A percentile compares a stretch with the other conserved stretches of the same genome.
These are phyloP conservation scores for Neodiprion pinetum DNA, from an alignment of 1,140 invertebrate genomes.

Conservation along the genomic window DNA sequence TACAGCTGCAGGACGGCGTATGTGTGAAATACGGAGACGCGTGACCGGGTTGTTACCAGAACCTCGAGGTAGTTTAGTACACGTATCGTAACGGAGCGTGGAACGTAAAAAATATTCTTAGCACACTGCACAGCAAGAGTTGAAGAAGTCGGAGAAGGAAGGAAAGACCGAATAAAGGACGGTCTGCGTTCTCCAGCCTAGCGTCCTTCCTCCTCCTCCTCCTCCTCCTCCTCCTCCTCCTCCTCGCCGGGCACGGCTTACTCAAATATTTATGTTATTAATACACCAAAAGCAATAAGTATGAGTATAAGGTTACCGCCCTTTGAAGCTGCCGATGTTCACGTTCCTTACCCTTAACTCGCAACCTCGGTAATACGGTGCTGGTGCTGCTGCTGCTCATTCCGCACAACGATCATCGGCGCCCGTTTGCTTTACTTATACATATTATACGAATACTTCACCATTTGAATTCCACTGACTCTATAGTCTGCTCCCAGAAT, in stretches of 20 bases:
- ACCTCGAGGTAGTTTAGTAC: too few species aligned
- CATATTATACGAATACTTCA: too few species aligned
- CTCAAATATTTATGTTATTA: conserved; percentile 8
- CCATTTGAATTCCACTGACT: too few species aligned
- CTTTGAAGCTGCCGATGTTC: conserved; percentile 1
- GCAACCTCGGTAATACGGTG: too few species aligned
- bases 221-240: too few species aligned
- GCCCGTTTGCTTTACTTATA: neutral
- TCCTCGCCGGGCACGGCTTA: neutral
- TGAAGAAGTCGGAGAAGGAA: neutral
- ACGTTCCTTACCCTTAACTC: neutral
- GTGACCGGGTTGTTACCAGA: too few species aligned
- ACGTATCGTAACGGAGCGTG: neutral
- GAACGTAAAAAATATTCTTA: neutral
- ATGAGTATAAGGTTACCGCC: neutral
- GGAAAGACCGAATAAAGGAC: neutral
- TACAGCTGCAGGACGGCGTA: too few species aligned
- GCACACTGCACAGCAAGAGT: neutral
- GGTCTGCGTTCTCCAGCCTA: neutral
- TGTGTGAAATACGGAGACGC: too few species aligned
- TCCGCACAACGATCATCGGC: too few species aligned
- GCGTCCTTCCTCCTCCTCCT: too few species aligned
- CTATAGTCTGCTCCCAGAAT: too few species aligned
- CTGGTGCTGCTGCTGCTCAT: too few species aligned
- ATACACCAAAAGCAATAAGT: conserved; percentile 7